Percentiles rank a stretch among this genome's conserved stretches.
Evolutionary conservation across 2,113 vertebrate genomes (phyloP).

Genomic region (Phyllopteryx taeniolatus): DNA sequence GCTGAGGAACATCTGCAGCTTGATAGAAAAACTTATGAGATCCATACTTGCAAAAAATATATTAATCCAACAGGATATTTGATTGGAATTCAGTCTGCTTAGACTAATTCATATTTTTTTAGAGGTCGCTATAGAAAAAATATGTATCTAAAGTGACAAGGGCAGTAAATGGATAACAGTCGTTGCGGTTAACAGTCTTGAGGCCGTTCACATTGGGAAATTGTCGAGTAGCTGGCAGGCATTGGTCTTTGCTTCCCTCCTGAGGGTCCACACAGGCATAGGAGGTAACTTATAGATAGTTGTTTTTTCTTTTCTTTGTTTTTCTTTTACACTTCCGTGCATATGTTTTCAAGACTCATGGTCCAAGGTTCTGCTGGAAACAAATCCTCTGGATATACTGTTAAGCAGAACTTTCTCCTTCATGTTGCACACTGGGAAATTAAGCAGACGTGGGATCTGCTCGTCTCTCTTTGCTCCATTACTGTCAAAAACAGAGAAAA

Average conservation of each 20-base stretch:
- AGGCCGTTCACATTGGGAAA: conserved; percentile 50
- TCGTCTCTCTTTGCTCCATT: conserved; percentile 45
- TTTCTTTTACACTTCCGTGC: conserved; percentile 29
- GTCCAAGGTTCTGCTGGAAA: conserved; percentile 44
- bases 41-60: conserved; percentile 71
- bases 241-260: conserved; percentile 31
- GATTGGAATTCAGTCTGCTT: conserved; percentile 42
- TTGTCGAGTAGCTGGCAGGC: conserved; percentile 35
- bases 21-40: conserved; percentile 81
- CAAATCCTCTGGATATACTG: conserved; percentile 46
- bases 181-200: conserved; percentile 71
- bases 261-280: neutral
- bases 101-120: conserved; percentile 13
- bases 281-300: conserved; percentile 5
- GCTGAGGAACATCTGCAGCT: conserved; percentile 84
- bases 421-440: conserved; percentile 64
- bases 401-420: conserved; percentile 49
- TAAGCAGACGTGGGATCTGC: conserved; percentile 44
- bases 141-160: conserved; percentile 47
- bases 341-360: conserved; percentile 33
- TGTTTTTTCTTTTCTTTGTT: neutral
- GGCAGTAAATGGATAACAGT: conserved; percentile 65
- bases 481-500: conserved; percentile 55
- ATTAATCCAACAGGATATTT: conserved; percentile 60
- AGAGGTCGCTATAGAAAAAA: conserved; percentile 52